A percentile compares a stretch with the other conserved stretches of the same genome.
Evolutionary conservation across 1,140 invertebrate species (phyloP).

Genomic region (Drosophila pruinosa): DNA sequence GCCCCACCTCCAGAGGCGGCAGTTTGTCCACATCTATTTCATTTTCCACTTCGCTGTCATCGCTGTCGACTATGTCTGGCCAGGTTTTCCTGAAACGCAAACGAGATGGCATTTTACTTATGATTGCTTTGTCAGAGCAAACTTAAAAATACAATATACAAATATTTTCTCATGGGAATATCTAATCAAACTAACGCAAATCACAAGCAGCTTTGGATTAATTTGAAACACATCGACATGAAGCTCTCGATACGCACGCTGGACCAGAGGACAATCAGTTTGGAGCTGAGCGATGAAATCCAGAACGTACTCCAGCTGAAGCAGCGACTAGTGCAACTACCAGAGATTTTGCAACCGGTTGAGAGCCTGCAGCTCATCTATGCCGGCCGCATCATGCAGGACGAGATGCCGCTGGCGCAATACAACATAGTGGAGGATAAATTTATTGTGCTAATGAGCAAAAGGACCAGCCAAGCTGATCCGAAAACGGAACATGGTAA

Average conservation of each 20-base stretch:
- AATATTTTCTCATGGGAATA: no score
- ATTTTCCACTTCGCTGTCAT: constrained; percentile 82
- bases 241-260: constrained; percentile 69
- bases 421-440: constrained; percentile 62
- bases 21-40: constrained; percentile 82
- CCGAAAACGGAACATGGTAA: neutral
- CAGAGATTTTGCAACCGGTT: constrained; percentile 41
- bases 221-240: constrained; percentile 40
- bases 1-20: constrained; percentile 85
- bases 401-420: constrained; percentile 40
- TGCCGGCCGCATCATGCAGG: constrained; percentile 67
- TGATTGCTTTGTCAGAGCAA: neutral
- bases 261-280: constrained; percentile 53
- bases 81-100: constrained; percentile 70
- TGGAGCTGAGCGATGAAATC: constrained; percentile 50
- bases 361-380: constrained; percentile 68
- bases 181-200: no score
- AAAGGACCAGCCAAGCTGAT: neutral
- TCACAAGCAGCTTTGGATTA: neutral
- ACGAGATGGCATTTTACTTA: constrained; percentile 11
- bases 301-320: constrained; percentile 61
- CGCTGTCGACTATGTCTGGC: constrained; percentile 77
- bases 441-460: constrained; percentile 68
- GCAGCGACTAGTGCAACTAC: constrained; percentile 32
- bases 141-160: no score